Evolutionary conservation across 2,797 vertebrate genomes (phyloP).

Genomic region (Syndactyla subalaris): DNA sequence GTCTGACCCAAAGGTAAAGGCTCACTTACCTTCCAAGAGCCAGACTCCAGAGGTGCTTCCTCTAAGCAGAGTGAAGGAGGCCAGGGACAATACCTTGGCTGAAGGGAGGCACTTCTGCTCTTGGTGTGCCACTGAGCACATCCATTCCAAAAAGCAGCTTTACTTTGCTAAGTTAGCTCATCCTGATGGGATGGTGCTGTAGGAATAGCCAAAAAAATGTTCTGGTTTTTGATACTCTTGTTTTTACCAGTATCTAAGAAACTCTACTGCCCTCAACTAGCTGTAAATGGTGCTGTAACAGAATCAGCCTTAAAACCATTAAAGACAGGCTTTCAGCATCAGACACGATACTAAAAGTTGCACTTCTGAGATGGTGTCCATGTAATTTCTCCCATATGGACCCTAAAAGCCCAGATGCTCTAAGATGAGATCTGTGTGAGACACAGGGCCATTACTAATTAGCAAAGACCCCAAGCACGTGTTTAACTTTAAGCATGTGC

Average conservation of each 20-base stretch:
- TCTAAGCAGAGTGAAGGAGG: background rate
- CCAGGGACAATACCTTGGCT: background rate
- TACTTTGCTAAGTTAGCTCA: background rate
- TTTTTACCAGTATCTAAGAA: background rate
- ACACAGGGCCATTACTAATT: constrained; percentile 53
- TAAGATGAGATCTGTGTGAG: constrained; percentile 13
- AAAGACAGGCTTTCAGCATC: background rate
- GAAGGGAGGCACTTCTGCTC: background rate
- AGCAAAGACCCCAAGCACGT: constrained; percentile 51
- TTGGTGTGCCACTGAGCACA: background rate
- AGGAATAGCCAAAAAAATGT: background rate
- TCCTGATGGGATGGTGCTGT: background rate
- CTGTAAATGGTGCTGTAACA: background rate
- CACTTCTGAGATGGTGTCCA: background rate
- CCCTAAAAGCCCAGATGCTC: constrained; percentile 38
- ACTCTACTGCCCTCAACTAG: background rate
- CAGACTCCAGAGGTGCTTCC: background rate
- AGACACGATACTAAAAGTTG: background rate
- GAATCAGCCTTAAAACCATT: background rate
- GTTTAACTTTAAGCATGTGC: constrained; percentile 51
- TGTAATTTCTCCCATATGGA: constrained; percentile 35
- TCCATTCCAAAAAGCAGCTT: background rate
- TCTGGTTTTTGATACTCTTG: background rate
- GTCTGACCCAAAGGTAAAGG: background rate
- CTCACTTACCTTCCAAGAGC: background rate